These are phyloP conservation scores for Eptesicus fuscus DNA, from an alignment of 2,113 vertebrate genomes.

Conservation along the genomic window DNA sequence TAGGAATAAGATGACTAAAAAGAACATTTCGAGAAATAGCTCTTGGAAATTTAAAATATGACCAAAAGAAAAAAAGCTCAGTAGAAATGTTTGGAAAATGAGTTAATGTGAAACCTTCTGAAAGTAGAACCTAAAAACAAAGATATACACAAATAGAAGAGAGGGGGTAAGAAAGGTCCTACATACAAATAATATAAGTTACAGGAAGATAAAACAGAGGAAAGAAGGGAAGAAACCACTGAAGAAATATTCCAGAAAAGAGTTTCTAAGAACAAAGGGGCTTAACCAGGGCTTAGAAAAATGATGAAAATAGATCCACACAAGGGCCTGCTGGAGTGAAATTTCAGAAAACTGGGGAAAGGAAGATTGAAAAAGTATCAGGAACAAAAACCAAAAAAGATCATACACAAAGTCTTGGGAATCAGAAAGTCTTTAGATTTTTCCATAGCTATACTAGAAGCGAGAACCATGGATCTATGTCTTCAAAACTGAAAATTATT, in stretches of 20 bases:
- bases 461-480: not conserved
- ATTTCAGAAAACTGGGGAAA: not conserved
- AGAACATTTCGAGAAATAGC: not conserved
- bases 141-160: not conserved
- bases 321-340: not conserved
- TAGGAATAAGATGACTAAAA: constrained; percentile 32
- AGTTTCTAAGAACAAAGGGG: not conserved
- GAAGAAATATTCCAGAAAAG: not conserved
- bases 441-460: not conserved
- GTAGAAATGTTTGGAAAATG: constrained; percentile 30
- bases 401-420: not conserved
- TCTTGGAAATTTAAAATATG: constrained; percentile 26
- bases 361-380: not conserved
- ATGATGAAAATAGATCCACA: not conserved
- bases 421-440: not conserved
- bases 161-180: not conserved
- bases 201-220: not conserved
- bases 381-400: not conserved
- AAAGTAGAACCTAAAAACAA: constrained; percentile 14
- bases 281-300: not conserved
- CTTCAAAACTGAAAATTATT: constrained; percentile 22
- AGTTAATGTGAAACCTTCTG: constrained; percentile 23
- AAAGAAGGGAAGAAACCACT: not conserved
- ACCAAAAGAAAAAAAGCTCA: not conserved
- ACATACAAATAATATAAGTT: constrained; percentile 2